These are phyloP conservation scores for Burhinus oedicnemus DNA, from an alignment of 2,113 vertebrate species.

Conservation along the genomic window DNA sequence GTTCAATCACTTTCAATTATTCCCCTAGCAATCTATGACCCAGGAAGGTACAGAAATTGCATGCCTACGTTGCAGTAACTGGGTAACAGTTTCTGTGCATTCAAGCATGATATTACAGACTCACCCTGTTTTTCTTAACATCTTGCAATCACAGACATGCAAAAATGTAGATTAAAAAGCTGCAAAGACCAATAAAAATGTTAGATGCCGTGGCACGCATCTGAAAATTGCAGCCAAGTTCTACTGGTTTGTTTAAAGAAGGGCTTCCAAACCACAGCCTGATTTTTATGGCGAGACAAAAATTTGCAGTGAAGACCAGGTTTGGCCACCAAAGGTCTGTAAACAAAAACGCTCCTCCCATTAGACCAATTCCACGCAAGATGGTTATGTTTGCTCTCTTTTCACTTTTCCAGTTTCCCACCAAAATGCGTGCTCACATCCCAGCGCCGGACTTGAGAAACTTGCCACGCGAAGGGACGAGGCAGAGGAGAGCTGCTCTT, in stretches of 20 bases:
- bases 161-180: not conserved
- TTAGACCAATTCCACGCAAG: not conserved
- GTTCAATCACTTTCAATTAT: conserved; percentile 41
- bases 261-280: not conserved
- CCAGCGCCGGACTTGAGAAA: too few species aligned
- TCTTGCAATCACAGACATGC: not conserved
- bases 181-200: not conserved
- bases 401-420: not conserved
- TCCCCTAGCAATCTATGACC: not conserved
- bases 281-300: not conserved
- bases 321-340: not conserved
- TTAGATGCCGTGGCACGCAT: not conserved
- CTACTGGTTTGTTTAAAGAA: not conserved
- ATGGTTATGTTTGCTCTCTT: not conserved
- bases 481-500: not conserved
- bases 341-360: not conserved
- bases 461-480: not conserved
- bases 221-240: not conserved
- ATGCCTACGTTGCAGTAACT: not conserved
- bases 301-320: not conserved
- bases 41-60: not conserved
- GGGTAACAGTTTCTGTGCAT: not conserved
- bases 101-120: not conserved
- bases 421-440: not conserved
- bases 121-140: not conserved